A percentile compares a stretch with the other conserved stretches of the same genome.
Evolutionary conservation across 37 sponge, comb jelly and placozoan species (phyloP).

Genomic region (Halisarca cf. caerulea): DNA sequence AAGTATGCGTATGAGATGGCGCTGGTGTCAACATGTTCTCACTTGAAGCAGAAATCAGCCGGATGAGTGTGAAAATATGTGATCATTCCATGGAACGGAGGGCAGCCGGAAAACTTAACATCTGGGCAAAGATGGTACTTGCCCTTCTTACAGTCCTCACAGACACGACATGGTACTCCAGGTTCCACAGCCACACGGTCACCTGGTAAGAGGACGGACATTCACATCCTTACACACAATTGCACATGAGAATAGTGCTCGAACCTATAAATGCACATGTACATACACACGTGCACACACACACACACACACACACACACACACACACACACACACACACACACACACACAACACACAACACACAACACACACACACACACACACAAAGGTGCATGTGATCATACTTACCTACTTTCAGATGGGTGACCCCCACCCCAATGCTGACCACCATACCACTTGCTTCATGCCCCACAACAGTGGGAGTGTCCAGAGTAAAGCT

Average conservation of each 20-base stretch:
- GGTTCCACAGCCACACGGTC: conserved; percentile 98
- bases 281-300: not conserved
- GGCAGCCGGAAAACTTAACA: conserved; percentile 94
- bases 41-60: conserved; percentile 97
- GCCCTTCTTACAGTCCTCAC: conserved; percentile 80
- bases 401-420: conserved; percentile 61
- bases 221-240: no score
- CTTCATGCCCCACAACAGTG: conserved; percentile 94
- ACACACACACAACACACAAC: conserved; percentile 35
- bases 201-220: conserved; percentile 32
- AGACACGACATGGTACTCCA: conserved; percentile 87
- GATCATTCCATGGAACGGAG: conserved; percentile 88
- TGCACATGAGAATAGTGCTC: no score
- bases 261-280: no score
- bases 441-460: conserved; percentile 75
- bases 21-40: not conserved
- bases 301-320: not conserved
- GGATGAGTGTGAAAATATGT: conserved; percentile 82
- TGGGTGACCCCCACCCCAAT: conserved; percentile 86
- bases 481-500: conserved; percentile 87
- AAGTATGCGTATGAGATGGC: no score
- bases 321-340: conserved; percentile 18
- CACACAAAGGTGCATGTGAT: no score
- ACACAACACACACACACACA: not conserved
- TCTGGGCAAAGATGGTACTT: conserved; percentile 94